Evolutionary conservation across 1,140 invertebrate species (phyloP), one percentile per base, ranked within the genome.

Genomic region (Caenorhabditis briggsae): DNA sequence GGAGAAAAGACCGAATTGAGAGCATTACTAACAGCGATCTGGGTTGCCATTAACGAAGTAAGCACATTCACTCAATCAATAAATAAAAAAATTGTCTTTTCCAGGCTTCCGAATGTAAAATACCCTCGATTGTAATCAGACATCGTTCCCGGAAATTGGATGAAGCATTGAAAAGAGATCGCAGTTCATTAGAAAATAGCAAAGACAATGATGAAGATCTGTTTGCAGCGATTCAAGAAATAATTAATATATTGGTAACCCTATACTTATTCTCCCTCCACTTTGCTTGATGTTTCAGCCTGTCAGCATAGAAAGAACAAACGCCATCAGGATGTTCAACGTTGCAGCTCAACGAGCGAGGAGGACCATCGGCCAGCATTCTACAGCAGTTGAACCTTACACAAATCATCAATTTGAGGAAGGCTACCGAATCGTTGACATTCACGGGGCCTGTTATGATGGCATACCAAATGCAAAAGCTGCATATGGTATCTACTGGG

Each of bases 1-100:
- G 58, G 58, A 59, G 58, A 59, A 2, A 59, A 59, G n/a, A 59
- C 58, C 16, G 23, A 59, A 25, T 59, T 59, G 58, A n/a, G 58
- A 59, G 58, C 58, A n/a, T 14, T n/a, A 25, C 58, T 59, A 59
- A 59, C 58, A 59, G 58, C 58, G n/a, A n/a, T 59, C 14, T 59
- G 16, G 58, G n/a, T 9, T n/a, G 23, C n/a, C 2, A 14, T 59
- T n/a, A n/a, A 59, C 12, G n/a, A 9, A n/a, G 58, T 59, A 14
- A 8, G 50, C 11, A 53, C 16, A 20, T n/a, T 11, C 16, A 59
- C 58, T n/a, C 9, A n/a, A 59, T 20, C 33, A 33, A 20, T 59
- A 11, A 20, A 11, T 16, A 59, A 23, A 7, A 16, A 59, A 18
- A 59, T 0, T n/a, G n/a, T 11, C 3, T 59, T 59, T 59, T n/a